Evolutionary conservation across 2,797 vertebrate genomes (phyloP).

Genomic region (Anableps anableps): DNA sequence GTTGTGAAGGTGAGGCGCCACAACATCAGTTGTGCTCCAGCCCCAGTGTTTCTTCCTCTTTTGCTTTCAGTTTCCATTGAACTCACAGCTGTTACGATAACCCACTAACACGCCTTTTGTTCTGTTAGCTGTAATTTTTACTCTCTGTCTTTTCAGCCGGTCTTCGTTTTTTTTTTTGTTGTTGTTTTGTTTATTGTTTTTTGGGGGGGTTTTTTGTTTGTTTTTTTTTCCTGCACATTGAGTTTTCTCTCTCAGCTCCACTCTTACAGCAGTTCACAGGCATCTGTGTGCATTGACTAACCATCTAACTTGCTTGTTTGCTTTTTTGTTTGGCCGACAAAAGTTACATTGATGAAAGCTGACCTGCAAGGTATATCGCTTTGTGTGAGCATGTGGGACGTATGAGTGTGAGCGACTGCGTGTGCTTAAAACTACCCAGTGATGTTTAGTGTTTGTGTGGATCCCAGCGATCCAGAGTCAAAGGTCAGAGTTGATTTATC

Average conservation of each 20-base stretch:
- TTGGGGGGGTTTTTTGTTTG: slow-evolving; percentile 15
- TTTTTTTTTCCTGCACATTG: slow-evolving; percentile 40
- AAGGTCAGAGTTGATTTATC: slow-evolving; percentile 72
- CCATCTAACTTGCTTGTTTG: slow-evolving; percentile 92
- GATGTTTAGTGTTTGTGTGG: slow-evolving; percentile 75
- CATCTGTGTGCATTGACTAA: slow-evolving; percentile 96
- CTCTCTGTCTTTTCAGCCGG: slow-evolving; percentile 56
- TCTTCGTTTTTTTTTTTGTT: slow-evolving; percentile 28
- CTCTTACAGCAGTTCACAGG: slow-evolving; percentile 79
- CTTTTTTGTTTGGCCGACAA: slow-evolving; percentile 94
- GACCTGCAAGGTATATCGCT: slow-evolving; percentile 99
- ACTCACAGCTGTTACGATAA: slow-evolving; percentile 59
- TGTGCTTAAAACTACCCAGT: slow-evolving; percentile 63
- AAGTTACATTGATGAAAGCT: slow-evolving; percentile 99
- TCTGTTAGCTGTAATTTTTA: slow-evolving; percentile 41
- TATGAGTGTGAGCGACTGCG: slow-evolving; percentile 42
- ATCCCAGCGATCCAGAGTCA: slow-evolving; percentile 76
- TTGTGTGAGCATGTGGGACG: slow-evolving; percentile 78
- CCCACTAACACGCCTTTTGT: slow-evolving; percentile 68
- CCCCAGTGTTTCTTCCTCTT: slow-evolving; percentile 10
- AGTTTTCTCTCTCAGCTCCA: slow-evolving; percentile 54
- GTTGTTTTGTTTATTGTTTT: too few species aligned
- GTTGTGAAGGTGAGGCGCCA: slow-evolving; percentile 92
- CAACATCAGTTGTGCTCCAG: slow-evolving; percentile 14
- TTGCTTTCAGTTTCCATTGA: slow-evolving; percentile 47